These are phyloP conservation scores for Perizoma affinitatum DNA, from an alignment of 2,888 invertebrate genomes.

Conservation along the genomic window DNA sequence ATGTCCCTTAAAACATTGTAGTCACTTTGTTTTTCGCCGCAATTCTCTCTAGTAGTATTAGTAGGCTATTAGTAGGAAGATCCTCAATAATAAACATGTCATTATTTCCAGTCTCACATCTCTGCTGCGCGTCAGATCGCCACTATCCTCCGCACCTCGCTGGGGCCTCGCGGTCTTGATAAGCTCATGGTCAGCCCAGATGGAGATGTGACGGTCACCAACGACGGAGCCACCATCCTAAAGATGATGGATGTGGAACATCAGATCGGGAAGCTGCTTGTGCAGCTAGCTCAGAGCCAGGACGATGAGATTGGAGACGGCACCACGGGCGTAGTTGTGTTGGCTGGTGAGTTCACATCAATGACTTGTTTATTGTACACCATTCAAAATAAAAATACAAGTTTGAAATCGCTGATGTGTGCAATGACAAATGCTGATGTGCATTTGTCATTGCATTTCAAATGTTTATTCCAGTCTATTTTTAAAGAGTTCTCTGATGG, in stretches of 20 bases:
- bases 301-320: constrained; percentile 99
- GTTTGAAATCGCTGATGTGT: too few species aligned
- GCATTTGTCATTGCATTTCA: too few species aligned
- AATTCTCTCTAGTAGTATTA: too few species aligned
- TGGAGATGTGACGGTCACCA: constrained; percentile 98
- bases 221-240: constrained; percentile 99
- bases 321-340: constrained; percentile 97
- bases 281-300: constrained; percentile 98
- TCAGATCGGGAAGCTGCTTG: constrained; percentile 98
- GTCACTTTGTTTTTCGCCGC: too few species aligned
- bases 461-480: too few species aligned
- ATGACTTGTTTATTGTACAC: neutral
- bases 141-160: constrained; percentile 93
- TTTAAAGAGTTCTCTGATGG: too few species aligned
- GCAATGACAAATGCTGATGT: too few species aligned
- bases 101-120: constrained; percentile 93
- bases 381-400: too few species aligned
- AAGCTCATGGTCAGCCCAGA: constrained; percentile 99
- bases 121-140: constrained; percentile 97
- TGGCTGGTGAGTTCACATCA: constrained; percentile 81
- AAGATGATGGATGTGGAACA: constrained; percentile 99
- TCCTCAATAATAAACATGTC: neutral
- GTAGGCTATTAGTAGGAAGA: too few species aligned
- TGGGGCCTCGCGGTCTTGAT: constrained; percentile 98
- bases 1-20: too few species aligned